Evolutionary conservation across 2,113 vertebrate genomes (phyloP).

Genomic region (Oreotrochilus melanogaster): DNA sequence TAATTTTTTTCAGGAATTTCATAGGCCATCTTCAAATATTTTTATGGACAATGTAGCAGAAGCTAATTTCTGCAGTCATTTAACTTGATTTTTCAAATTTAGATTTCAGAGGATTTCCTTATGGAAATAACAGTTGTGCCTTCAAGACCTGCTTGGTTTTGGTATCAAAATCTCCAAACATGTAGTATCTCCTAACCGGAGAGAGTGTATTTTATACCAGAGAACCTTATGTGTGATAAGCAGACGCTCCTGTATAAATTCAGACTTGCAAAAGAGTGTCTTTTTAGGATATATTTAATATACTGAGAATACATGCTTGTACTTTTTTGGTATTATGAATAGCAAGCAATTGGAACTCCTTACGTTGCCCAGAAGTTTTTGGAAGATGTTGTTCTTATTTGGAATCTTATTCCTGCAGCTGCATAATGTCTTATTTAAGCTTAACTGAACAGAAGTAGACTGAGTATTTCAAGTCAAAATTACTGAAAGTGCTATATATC

Average conservation of each 20-base stretch:
- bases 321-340: neutral
- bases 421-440: neutral
- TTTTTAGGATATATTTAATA: neutral
- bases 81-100: neutral
- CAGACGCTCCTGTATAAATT: neutral
- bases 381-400: neutral
- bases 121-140: neutral
- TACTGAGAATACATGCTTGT: neutral
- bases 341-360: neutral
- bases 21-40: neutral
- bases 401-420: neutral
- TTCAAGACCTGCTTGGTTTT: neutral
- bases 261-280: neutral
- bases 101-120: neutral
- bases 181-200: neutral
- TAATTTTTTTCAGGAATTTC: neutral
- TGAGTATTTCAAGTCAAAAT: neutral
- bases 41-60: neutral
- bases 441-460: neutral
- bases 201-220: neutral
- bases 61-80: neutral
- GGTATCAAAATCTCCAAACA: neutral
- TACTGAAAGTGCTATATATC: neutral
- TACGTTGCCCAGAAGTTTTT: neutral
- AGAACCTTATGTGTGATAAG: neutral